Base-by-base conservation (phyloP, 2,113 vertebrate genomes). In the Todiramphus chloris region DNA sequence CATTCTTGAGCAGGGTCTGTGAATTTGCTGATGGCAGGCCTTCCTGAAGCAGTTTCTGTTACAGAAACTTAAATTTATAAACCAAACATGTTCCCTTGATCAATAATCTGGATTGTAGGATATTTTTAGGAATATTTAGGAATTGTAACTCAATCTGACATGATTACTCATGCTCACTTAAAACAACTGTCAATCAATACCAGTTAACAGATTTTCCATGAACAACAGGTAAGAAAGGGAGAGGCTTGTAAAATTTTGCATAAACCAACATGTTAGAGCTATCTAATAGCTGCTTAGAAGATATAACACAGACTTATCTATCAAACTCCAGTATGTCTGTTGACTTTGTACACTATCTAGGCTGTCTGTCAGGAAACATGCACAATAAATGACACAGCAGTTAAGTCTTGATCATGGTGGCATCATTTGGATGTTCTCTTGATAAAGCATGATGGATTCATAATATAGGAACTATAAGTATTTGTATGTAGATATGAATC, bases 101-200 rank as follows among this genome's bases (percentile, higher is more conserved):
- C 74, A 89, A 96, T 93, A 96, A 87, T 31, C 68, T 73, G 81
- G 63, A 72, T 85, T 95, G 66, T 8, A 83, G 46, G 88, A 72
- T 88, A 89, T 93, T 95, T 97, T 94, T 75, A 91, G 79, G 74
- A 94, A 67, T 16, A 70, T 78, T 79, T 91, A 77, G 64, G 60
- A 83, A 62, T 23, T 44, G 76, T 68, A 67, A 84, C 37, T 91
- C 62, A 43, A 16, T 76, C 73, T 93, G 68, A 43, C 43, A 43
- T 76, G 74, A 80, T 90, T 94, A 33, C 33, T 94, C 66, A 58
- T 58, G 27, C 90, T 94, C 81, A 44, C 82, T 82, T 91, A 53
- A 72, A 87, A 83, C 89, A 92, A 83, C 43, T 21, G 44, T 82
- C 62, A 87, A 18, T 92, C 74, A 88, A 55, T 96, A 93, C 5